Base-by-base conservation (phyloP, 2,113 vertebrate species). In the Euleptes europaea region DNA sequence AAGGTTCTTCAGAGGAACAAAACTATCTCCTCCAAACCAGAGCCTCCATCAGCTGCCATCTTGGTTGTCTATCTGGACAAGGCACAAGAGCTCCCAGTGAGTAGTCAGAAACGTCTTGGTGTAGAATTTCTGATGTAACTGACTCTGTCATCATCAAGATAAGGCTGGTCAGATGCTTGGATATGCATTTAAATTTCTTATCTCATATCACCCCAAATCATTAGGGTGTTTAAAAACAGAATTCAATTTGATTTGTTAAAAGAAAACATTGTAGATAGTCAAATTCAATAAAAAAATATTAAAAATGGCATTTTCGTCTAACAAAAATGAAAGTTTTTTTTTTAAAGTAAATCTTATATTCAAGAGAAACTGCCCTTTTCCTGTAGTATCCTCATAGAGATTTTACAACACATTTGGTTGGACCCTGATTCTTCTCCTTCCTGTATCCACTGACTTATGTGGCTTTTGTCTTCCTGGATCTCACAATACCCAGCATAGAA, bases 61-160 rank as follows among this genome's bases (percentile, higher is more conserved):
- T 91, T 99, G 10, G 97, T 96, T 2, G 78, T 98, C 73, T 99
- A 99, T 89, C 93, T 99, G 71, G 98, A 99, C 92, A 96, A 97
- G 38, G 98, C 97, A 54, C 94, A 98, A 74, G 95, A 96, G 3
- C 96, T 99, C 67, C 98, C 98, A 15, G 98, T 98, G 92, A 97
- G 97, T 95, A 80, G 47, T 63, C 31, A 21, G 26, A 74, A 82
- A 40, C 21, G 2, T 5, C 4, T 11, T 85, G 38, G 19, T 17
- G 71, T 31, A 14, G 51, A 21, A 54, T 73, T 23, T 5, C 38
- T 72, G n/a, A 65, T 63, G 8, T 70, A 26, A 67, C 10, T 40
- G 65, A 31, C 17, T 21, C 14, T 2, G 42, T 79, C 38, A 35
- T 71, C 28, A 0, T 11, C 23, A 74, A 76, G 69, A 60, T 13